A percentile compares a stretch with the other conserved stretches of the same genome.
These are phyloP conservation scores for Aurelia sp. DNA, from an alignment of 30 jellyfish, hydroid and myxozoan genomes.

Conservation along the genomic window DNA sequence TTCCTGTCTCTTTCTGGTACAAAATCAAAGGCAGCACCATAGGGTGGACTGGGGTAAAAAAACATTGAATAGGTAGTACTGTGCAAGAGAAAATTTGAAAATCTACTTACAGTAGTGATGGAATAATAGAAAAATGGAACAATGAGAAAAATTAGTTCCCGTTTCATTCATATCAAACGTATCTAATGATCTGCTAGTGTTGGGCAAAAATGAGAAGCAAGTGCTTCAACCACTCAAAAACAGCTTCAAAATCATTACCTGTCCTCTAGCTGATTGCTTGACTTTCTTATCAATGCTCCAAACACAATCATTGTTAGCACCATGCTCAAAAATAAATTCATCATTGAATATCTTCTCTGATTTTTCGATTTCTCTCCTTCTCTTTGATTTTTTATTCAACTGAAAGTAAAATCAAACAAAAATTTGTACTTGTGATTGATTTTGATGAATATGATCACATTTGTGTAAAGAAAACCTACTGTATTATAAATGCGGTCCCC, in stretches of 20 bases:
- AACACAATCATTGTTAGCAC: slow-evolving; percentile 8
- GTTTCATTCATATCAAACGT: too few species aligned
- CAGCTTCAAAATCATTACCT: slow-evolving; percentile 2
- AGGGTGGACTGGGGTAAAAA: too few species aligned
- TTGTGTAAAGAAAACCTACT: too few species aligned
- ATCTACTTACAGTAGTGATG: too few species aligned
- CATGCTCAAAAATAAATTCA: slow-evolving; percentile 57
- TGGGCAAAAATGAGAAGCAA: neutral
- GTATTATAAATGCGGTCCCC: too few species aligned
- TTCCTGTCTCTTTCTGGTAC: too few species aligned
- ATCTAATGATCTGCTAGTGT: neutral
- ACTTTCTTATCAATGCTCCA: slow-evolving; percentile 66
- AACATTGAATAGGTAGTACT: too few species aligned
- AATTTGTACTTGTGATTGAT: too few species aligned
- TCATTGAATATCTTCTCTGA: slow-evolving; percentile 42
- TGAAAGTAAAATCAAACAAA: neutral
- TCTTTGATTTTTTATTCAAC: slow-evolving; percentile 9
- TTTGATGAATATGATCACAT: too few species aligned
- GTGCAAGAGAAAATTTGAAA: neutral
- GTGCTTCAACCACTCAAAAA: neutral
- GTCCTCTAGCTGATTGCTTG: slow-evolving; percentile 75
- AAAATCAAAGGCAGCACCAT: too few species aligned
- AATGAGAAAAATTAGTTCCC: too few species aligned
- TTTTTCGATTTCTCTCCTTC: neutral
- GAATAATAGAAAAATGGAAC: too few species aligned